Base-by-base conservation (phyloP, 37 sponge, comb jelly and placozoan genomes). In the Aphrocallistes beatrix region DNA sequence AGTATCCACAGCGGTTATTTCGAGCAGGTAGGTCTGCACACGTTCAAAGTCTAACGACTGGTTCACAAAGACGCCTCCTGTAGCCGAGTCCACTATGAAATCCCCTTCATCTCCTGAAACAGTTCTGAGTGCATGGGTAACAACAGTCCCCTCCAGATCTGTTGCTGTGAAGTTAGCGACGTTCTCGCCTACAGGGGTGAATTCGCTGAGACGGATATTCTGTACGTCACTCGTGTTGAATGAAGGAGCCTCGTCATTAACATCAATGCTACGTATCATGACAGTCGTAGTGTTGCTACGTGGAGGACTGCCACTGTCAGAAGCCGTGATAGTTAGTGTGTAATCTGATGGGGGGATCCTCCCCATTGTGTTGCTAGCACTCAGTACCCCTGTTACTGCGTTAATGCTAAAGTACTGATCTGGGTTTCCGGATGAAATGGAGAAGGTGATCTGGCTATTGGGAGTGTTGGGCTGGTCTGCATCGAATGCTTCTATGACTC, bases 181-280 rank as follows among this genome's bases (percentile, higher is more conserved):
- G 34, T 60, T 60, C 3, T 60, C 32, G 8, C 21, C 75, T 13
- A 60, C 75, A 19, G 75, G 75, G 10, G 75, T 60, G 34, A 25
- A 60, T 30, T 60, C 75, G n/a, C 75, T 60, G 75, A 60, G 10
- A 60, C 75, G 75, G n/a, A 60, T 13, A 13, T 3, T 30, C 34
- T 28, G 32, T 3, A 60, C 75, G 21, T 60, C 75, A 32, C 32
- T 60, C 6, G 75, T 60, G 36, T 38, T 38, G 48, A 91, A 87
- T 1, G 82, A 1, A 6, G 92, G 92, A 36, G 88, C 36, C 19
- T 86, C 28, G 86, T 94, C 92, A 86, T 94, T 94, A 34, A 85
- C 87, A 84, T 94, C 95, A 82, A 86, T 38, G 3, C 92, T 48
- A 0, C 82, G 85, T 19, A 94, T 84, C 51, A n/a, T 39, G 1